Base-by-base conservation (phyloP, 2,888 invertebrate species). In the Melieria omissa region DNA sequence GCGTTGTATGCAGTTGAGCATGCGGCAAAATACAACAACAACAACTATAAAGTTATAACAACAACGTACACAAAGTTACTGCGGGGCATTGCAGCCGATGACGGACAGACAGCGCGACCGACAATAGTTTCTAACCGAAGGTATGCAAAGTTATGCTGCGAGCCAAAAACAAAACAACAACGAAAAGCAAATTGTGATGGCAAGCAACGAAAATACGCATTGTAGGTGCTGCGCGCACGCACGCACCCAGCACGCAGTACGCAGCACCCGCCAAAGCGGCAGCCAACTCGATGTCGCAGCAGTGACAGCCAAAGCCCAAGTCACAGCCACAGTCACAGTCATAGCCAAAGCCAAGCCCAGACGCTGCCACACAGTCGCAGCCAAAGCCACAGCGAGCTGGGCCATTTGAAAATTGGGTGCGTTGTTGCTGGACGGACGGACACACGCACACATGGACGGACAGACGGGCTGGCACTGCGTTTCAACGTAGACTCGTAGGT, bases 81-180 rank as follows among this genome's bases (percentile, higher is more conserved):
- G 12, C 10, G n/a, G 14, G 3, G 14, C 52, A 6, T 52, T 8
- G 52, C 9, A n/a, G 1, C 52, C 14, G 14, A 49, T 46, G 45
- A 55, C 55, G 42, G 61, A 52, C 16, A 61, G 61, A 62, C 60
- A 9, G 60, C 14, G 55, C 46, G 55, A 16, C 55, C 46, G 29
- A 29, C 29, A n/a, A 52, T 49, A 52, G 5, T 29, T 52, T 52
- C 14, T 8, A 52, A 52, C 6, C 52, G 14, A 8, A 12, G 47
- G 55, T 69, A 69, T 55, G 69, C 63, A 69, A 69, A 62, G 69
- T 62, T 69, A 69, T 69, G 69, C 55, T 49, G 47, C 46, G 63
- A 63, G 45, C 69, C 55, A 63, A 49, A 69, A 62, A 55, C 46
- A n/a, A 45, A 14, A 55, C 41, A 14, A 41, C 14, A 55, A 55